Conservation (phyloP, 53 echinoderm and acorn worm genomes). For the Actinopyga echinites region DNA sequence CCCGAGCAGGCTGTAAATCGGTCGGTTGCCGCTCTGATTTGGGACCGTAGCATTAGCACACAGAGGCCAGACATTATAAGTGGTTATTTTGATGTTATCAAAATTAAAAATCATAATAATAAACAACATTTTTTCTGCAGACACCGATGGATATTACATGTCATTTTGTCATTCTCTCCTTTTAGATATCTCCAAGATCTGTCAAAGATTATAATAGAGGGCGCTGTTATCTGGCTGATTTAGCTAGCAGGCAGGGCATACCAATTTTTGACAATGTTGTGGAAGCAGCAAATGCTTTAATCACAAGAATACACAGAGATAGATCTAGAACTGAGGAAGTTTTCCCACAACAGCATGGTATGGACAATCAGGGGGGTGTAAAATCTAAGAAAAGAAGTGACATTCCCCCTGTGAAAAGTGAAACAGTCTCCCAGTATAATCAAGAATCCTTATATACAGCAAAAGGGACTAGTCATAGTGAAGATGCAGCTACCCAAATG, state of each 20-base stretch:
- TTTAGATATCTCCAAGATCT: conserved; percentile 75
- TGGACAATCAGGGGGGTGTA: too few relatives aligned
- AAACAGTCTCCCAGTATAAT: background rate
- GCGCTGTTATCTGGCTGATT: conserved; percentile 83
- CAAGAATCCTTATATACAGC: too few relatives aligned
- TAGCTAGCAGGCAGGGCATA: conserved; percentile 75
- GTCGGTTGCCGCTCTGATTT: too few relatives aligned
- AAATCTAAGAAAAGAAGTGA: too few relatives aligned
- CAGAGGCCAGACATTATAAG: too few relatives aligned
- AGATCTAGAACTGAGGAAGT: background rate
- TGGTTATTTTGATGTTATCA: too few relatives aligned
- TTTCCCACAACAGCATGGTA: too few relatives aligned
- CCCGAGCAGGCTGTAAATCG: too few relatives aligned
- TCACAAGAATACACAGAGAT: conserved; percentile 62
- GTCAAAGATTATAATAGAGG: conserved; percentile 93
- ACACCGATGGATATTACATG: too few relatives aligned
- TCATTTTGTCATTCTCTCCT: background rate
- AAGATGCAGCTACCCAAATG: background rate
- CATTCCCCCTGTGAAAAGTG: background rate
- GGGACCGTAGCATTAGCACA: too few relatives aligned
- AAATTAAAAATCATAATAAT: too few relatives aligned
- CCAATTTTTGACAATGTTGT: conserved; percentile 77
- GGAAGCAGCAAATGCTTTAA: conserved; percentile 68
- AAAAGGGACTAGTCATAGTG: background rate
- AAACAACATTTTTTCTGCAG: too few relatives aligned